Evolutionary conservation across 2,888 invertebrate genomes (phyloP), one percentile per base, ranked within the genome.

Genomic region (Drosophila merina): DNA sequence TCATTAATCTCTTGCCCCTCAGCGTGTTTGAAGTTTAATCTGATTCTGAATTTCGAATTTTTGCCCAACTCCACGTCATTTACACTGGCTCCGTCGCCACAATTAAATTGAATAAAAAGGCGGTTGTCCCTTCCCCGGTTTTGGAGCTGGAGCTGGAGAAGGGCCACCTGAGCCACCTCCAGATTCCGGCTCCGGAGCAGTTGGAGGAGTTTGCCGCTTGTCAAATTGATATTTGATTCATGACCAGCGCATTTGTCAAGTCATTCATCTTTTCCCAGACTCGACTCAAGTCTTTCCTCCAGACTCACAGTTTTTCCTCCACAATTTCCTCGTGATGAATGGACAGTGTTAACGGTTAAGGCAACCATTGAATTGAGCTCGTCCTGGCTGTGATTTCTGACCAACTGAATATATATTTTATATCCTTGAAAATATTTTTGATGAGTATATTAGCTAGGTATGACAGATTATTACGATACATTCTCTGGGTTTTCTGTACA

Each of bases 141-240:
- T 36, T 36, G 20, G 20, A 20, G 20, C 6, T n/a, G 36, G n/a
- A 6, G 5, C 12, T n/a, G 12, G 36, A 4, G 56, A 68, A 59
- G 67, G 48, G 66, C 73, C 83, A 83, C 84, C 86, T 83, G 82
- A 76, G 64, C 51, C 20, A 20, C 20, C 54, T 12, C 60, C 10
- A 8, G 9, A 9, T 36, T 44, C 59, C 9, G 25, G 33, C 60
- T 49, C 57, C 52, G 57, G 36, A 36, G 38, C 0, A 57, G 42
- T 42, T 28, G 30, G 26, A 72, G 64, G 64, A 68, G 68, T 60
- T 82, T 73, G 71, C 66, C 76, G 82, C 82, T 82, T 81, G 89
- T 89, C 86, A 88, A 89, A 88, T 89, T 89, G 89, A 88, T 89
- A 87, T 89, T 89, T 89, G 89, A 89, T 89, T 86, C 89, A 89